Evolutionary conservation across 2,797 vertebrate genomes (phyloP).

Genomic region (Chelmon rostratus): DNA sequence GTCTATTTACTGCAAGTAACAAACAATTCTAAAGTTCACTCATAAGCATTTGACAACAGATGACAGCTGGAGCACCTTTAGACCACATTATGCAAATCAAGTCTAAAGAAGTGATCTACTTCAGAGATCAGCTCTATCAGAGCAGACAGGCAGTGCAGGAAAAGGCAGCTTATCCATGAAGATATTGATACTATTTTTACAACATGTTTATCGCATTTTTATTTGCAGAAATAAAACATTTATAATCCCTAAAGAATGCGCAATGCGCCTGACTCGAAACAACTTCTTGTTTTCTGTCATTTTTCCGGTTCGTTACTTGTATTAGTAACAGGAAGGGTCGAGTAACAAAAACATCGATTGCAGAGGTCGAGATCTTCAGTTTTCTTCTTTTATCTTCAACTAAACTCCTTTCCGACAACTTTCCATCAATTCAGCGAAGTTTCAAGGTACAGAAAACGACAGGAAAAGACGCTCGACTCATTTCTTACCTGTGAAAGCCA

Average conservation of each 20-base stretch:
- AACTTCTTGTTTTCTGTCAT: too few species aligned
- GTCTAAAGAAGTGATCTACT: too few species aligned
- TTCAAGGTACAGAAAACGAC: not conserved
- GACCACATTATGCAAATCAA: not conserved
- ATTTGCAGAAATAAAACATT: too few species aligned
- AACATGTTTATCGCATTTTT: too few species aligned
- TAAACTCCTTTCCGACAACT: not conserved
- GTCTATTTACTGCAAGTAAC: not conserved
- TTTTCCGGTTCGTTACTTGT: too few species aligned
- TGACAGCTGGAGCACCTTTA: not conserved
- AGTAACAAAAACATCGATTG: too few species aligned
- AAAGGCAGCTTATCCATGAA: too few species aligned
- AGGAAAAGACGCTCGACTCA: not conserved
- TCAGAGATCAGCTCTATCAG: not conserved
- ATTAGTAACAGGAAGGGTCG: too few species aligned
- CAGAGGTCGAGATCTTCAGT: too few species aligned
- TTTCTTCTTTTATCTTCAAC: not conserved
- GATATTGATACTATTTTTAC: too few species aligned
- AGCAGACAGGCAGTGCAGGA: not conserved
- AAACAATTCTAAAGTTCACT: not conserved
- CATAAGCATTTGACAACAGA: not conserved
- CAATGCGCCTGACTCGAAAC: too few species aligned
- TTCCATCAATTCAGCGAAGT: not conserved
- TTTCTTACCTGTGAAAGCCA: slow-evolving; percentile 63
- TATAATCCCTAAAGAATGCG: too few species aligned